phyloP scores from a whole-genome alignment of 2,113 vertebrate genomes.

The Anolis carolinensis region DNA sequence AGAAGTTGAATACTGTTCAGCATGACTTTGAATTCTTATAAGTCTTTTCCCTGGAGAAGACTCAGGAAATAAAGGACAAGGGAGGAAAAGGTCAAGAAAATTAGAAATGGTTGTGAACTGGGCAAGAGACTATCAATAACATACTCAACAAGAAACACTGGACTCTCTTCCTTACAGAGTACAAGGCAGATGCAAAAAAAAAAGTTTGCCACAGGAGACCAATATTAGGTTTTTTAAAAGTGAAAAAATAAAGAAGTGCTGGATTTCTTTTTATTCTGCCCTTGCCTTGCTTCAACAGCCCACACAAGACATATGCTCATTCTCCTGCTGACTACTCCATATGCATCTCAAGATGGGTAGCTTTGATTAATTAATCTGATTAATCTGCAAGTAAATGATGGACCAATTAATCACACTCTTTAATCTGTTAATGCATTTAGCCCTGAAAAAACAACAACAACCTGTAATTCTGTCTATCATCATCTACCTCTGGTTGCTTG shows the following conservation, averaged over 20 bases:
- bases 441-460: neutral
- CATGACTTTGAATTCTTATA: too few relatives aligned
- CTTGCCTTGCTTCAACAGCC: neutral
- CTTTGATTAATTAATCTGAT: constrained; percentile 29
- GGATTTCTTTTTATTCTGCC: neutral
- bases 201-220: neutral
- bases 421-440: neutral
- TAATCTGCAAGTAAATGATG: constrained; percentile 14
- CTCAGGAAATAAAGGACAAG: too few relatives aligned
- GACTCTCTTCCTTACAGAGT: too few relatives aligned
- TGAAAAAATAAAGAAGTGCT: neutral
- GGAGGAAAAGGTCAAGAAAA: too few relatives aligned
- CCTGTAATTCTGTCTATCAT: neutral
- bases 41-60: too few relatives aligned
- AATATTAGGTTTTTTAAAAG: too few relatives aligned
- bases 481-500: neutral
- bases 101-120: too few relatives aligned
- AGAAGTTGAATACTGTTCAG: too few relatives aligned
- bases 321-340: constrained; percentile 17
- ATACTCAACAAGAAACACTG: too few relatives aligned
- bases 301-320: constrained; percentile 23
- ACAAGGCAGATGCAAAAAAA: too few relatives aligned
- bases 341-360: constrained; percentile 25
- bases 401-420: constrained; percentile 16
- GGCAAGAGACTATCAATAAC: too few relatives aligned